Evolutionary conservation across 2,797 vertebrate species (phyloP).

Genomic region (Danio choprae): DNA sequence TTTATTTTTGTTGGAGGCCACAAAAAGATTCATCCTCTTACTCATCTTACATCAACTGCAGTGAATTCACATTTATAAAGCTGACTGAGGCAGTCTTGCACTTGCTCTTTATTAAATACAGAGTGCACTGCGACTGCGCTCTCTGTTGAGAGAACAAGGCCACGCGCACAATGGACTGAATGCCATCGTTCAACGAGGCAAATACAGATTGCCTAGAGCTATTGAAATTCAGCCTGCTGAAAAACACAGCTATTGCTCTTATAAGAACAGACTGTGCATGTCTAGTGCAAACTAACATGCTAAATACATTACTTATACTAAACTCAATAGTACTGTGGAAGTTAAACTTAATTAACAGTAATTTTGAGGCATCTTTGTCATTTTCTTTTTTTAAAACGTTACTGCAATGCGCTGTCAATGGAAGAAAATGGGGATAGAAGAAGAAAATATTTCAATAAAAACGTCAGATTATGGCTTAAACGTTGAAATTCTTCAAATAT

Average conservation of each 20-base stretch:
- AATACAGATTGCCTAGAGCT: conserved; percentile 38
- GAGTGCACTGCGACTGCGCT: conserved; percentile 28
- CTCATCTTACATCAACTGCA: conserved; percentile 12
- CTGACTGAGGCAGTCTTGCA: conserved; percentile 1
- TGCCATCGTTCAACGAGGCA: conserved; percentile 34
- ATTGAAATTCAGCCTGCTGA: conserved; percentile 43
- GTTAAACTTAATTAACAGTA: neutral
- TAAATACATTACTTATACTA: neutral
- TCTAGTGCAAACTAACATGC: conserved; percentile 28
- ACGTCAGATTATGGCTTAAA: too few species aligned
- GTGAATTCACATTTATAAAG: conserved; percentile 35
- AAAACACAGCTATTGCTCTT: conserved; percentile 27
- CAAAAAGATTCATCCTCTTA: conserved; percentile 38
- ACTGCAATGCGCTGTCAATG: neutral
- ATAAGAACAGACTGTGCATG: conserved; percentile 29
- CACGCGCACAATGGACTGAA: conserved; percentile 57
- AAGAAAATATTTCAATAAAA: too few species aligned
- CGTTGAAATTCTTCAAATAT: too few species aligned
- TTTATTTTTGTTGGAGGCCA: conserved; percentile 40
- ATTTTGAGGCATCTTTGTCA: neutral
- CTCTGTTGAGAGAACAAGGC: conserved; percentile 58
- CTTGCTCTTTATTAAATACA: conserved; percentile 39
- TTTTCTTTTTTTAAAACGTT: neutral
- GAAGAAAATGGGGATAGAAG: neutral
- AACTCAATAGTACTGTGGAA: neutral